Evolutionary conservation across 2,888 invertebrate species (phyloP), one percentile per base, ranked within the genome.

Genomic region (Thelaira solivaga): DNA sequence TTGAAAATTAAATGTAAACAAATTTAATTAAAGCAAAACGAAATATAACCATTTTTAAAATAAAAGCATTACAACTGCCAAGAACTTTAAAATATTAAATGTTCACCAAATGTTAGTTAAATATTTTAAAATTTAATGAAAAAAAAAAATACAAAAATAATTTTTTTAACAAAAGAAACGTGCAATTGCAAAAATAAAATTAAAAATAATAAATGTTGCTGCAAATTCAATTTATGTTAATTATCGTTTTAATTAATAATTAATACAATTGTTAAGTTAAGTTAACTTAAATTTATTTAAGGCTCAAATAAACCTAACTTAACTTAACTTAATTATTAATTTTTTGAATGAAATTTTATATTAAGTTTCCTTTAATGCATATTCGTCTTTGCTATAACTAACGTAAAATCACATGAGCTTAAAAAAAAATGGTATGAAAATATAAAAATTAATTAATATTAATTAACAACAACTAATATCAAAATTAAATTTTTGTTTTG

Each of bases 71-170:
- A 82, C 78, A 87, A 87, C 86, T 86, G 86, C 87, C 86, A 87
- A 85, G 84, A 85, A 86, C 85, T 84, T 84, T 84, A 85, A 82
- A 82, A 76, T 83, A 81, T 82, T 83, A 82, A 81, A 84, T 84
- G 86, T 86, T 86, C 85, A 85, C 72, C 64, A 64, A 72, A 73
- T 74, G 64, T 71, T 71, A 71, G 62, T 43, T 41, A 59, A 72
- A 61, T 49, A 72, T 62, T 45, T 41, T 51, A 67, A 59, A 49
- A 61, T 74, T 65, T 34, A 75, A 71, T 65, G 57, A 51, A 29
- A 34, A 24, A 20, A 41, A 8, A 39, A 62, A 61, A n/a, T 47
- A 1, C 10, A 49, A 10, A 8, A 49, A 41, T n/a, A n/a, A n/a
- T n/a, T n/a, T n/a, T n/a, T n/a, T n/a, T n/a, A n/a, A n/a, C n/a